These are phyloP conservation scores for Tetrax tetrax DNA, from an alignment of 2,113 vertebrate genomes.

Conservation along the genomic window DNA sequence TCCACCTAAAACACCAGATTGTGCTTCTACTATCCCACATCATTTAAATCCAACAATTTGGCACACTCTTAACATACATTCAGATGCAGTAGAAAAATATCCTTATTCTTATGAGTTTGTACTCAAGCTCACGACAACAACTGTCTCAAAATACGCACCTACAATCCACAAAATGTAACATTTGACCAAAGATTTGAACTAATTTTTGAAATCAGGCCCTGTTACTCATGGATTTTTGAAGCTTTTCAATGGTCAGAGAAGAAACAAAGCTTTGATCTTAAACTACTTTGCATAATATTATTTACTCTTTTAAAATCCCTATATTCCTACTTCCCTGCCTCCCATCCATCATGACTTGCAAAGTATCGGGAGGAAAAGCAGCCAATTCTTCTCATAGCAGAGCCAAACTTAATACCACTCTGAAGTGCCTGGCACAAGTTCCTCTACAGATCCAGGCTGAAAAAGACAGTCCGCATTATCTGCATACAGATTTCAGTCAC, in stretches of 20 bases:
- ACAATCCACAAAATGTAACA: not conserved
- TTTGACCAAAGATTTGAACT: not conserved
- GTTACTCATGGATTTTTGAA: conserved; percentile 5
- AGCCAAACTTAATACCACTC: conserved; percentile 35
- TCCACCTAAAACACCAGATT: not conserved
- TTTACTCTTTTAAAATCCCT: conserved; percentile 48
- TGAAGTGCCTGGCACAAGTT: conserved; percentile 43
- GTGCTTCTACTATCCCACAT: not conserved
- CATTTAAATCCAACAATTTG: not conserved
- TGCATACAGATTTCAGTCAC: not conserved
- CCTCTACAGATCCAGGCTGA: not conserved
- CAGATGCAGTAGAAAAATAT: not conserved
- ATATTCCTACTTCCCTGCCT: conserved; percentile 28
- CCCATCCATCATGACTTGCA: conserved; percentile 41
- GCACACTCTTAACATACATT: not conserved
- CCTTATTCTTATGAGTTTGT: not conserved
- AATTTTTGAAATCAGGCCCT: not conserved
- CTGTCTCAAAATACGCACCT: not conserved
- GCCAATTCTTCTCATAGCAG: conserved; percentile 25
- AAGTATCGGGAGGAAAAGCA: not conserved
- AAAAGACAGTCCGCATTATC: not conserved
- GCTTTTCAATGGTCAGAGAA: conserved; percentile 18
- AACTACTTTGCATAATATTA: conserved; percentile 52
- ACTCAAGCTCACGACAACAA: not conserved
- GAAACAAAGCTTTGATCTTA: conserved; percentile 58